A percentile compares a stretch with the other conserved stretches of the same genome.
phyloP scores from a whole-genome alignment of 2,113 vertebrate species.

The Chaenogobius annularis region DNA sequence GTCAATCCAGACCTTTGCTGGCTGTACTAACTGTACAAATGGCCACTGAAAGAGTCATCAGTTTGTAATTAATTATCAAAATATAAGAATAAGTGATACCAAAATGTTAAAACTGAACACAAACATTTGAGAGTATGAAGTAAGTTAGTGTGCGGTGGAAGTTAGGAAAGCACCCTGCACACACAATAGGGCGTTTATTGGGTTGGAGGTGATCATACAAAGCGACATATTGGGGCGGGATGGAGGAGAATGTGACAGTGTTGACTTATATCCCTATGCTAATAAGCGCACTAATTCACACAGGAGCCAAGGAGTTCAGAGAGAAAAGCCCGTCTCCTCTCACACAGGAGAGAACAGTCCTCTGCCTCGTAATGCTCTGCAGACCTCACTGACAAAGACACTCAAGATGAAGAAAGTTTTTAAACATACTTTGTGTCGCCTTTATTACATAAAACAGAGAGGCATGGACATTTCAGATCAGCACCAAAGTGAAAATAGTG shows the following conservation, averaged over 20 bases:
- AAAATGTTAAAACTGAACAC: neutral
- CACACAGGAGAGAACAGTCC: constrained; percentile 22
- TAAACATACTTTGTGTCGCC: constrained; percentile 18
- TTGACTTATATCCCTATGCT: constrained; percentile 79
- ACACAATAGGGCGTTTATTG: constrained; percentile 56
- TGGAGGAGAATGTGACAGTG: too few relatives aligned
- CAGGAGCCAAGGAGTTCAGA: constrained; percentile 26
- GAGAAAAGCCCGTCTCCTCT: constrained; percentile 9
- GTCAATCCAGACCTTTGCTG: neutral
- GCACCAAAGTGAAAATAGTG: neutral
- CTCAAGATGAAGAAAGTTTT: constrained; percentile 28
- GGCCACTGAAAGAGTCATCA: too few relatives aligned
- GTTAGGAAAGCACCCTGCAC: constrained; percentile 4
- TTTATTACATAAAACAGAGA: neutral
- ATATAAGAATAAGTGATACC: neutral
- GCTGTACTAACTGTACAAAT: neutral
- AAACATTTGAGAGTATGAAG: neutral
- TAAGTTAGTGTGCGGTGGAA: neutral
- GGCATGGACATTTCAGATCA: neutral
- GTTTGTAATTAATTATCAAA: neutral
- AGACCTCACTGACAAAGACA: constrained; percentile 45
- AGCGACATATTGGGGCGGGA: constrained; percentile 74
- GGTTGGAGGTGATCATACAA: too few relatives aligned
- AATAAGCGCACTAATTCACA: constrained; percentile 71
- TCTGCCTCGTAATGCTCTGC: constrained; percentile 44